Evolutionary conservation across 2,113 vertebrate species (phyloP).

Genomic region (Tetraodon nigroviridis): DNA sequence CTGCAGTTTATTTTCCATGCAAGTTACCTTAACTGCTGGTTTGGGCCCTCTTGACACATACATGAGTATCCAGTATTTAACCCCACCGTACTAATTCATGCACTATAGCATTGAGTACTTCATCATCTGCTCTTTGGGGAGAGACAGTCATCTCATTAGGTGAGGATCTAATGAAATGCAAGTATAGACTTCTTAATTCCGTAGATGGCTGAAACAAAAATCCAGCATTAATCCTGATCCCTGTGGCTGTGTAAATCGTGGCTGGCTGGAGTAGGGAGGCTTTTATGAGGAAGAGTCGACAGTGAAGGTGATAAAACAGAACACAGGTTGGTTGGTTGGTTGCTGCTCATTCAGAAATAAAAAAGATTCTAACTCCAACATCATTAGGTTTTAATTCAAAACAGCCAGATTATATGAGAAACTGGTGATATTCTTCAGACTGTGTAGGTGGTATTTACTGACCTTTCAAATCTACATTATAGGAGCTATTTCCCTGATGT

Average conservation of each 20-base stretch:
- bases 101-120: conserved; percentile 91
- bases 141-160: conserved; percentile 99
- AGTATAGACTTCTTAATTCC: conserved; percentile 98
- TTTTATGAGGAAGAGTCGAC: conserved; percentile 4
- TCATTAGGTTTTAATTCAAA: too few relatives aligned
- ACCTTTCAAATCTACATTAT: neutral
- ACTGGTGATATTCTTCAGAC: too few relatives aligned
- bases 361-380: too few relatives aligned
- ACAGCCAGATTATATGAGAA: too few relatives aligned
- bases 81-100: conserved; percentile 98
- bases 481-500: neutral
- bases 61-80: conserved; percentile 99
- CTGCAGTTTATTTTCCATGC: conserved; percentile 88
- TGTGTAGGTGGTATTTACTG: conserved; percentile 5
- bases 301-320: conserved; percentile 5
- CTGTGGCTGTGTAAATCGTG: conserved; percentile 66
- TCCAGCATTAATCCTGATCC: conserved; percentile 91
- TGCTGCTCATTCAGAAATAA: neutral
- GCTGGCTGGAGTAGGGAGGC: conserved; percentile 6
- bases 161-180: conserved; percentile 98
- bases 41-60: conserved; percentile 98
- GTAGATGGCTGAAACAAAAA: conserved; percentile 94
- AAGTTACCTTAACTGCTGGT: conserved; percentile 97
- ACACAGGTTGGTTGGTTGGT: conserved; percentile 4
- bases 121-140: conserved; percentile 97